phyloP scores from a whole-genome alignment of 2,797 vertebrate species.

The Sebastiscus albofasciatus region DNA sequence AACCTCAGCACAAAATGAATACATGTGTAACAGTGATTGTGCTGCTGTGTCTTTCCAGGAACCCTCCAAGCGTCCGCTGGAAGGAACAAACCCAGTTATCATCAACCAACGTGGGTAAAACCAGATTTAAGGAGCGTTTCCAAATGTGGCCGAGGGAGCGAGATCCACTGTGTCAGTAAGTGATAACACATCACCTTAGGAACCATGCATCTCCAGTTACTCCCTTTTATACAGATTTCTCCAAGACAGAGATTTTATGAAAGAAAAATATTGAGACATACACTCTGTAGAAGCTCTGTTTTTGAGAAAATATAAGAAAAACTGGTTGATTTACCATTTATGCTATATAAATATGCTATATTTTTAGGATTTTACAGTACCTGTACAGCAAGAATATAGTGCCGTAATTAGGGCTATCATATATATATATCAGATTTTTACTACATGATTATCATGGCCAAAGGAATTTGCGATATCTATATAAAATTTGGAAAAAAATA shows the following conservation, averaged over 20 bases:
- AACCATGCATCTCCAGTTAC: not conserved
- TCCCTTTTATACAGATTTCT: not conserved
- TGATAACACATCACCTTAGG: conserved; percentile 1
- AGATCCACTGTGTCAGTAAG: conserved; percentile 1
- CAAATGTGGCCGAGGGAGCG: conserved; percentile 10
- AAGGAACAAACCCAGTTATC: conserved; percentile 32
- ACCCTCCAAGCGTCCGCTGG: conserved; percentile 14
- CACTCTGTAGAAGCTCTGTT: not conserved
- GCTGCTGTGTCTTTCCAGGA: conserved; percentile 28
- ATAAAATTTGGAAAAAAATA: no score
- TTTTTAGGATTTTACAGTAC: no score
- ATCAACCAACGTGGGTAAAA: conserved; percentile 9
- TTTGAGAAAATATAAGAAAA: not conserved
- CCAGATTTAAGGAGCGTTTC: conserved; percentile 20
- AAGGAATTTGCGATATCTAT: no score
- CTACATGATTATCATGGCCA: no score
- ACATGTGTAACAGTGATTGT: not conserved
- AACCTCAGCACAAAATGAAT: not conserved
- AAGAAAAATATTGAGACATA: not conserved
- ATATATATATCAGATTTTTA: no score
- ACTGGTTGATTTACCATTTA: not conserved
- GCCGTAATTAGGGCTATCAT: no score
- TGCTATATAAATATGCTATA: no score
- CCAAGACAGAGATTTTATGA: not conserved
- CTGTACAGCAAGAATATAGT: no score